Base-by-base conservation (phyloP, 2,888 invertebrate genomes). In the Eupeodes luniger region DNA sequence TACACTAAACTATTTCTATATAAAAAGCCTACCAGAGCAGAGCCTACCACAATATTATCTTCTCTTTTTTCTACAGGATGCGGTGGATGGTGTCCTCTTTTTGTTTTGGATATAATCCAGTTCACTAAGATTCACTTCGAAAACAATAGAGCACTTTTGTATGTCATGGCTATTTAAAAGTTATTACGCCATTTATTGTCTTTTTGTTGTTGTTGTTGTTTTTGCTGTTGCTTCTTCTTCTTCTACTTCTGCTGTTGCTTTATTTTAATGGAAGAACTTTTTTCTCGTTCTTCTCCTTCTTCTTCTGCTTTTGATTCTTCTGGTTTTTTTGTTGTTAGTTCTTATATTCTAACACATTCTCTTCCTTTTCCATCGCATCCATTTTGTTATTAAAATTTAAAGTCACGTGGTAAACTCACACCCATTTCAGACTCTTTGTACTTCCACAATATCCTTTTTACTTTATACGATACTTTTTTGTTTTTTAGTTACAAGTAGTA, bases 131-230 rank as follows among this genome's bases (percentile, higher is more conserved):
- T 44, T 81, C 57, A 12, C 72, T 72, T 44, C 55, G 57, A 72
- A 75, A 67, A 83, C 83, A 83, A 86, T 82, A 75, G 78, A 62
- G 27, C 70, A 47, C 44, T 82, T 69, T 83, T 27, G 78, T 78
- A 78, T 78, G 82, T 75, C 86, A 78, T 72, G 86, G 86, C 75
- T 78, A 59, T 62, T 79, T 69, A 82, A 75, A 82, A 82, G 82
- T 86, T 86, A 82, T 86, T 86, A 86, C 82, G 86, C 79, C 86
- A 82, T 82, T 86, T 82, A 86, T 79, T 79, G 70, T 75, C 47
- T 66, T 34, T 19, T 64, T 36, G 51, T 57, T 66, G 36, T 36
- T 69, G 44, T 4, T 62, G 36, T 36, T 69, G 44, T 4, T 62
- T 4, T 2, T 61, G n/a, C 5, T 36, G 10, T 1, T n/a, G 34